Base-by-base conservation (phyloP, 2,797 vertebrate species). In the Coreius guichenoti region DNA sequence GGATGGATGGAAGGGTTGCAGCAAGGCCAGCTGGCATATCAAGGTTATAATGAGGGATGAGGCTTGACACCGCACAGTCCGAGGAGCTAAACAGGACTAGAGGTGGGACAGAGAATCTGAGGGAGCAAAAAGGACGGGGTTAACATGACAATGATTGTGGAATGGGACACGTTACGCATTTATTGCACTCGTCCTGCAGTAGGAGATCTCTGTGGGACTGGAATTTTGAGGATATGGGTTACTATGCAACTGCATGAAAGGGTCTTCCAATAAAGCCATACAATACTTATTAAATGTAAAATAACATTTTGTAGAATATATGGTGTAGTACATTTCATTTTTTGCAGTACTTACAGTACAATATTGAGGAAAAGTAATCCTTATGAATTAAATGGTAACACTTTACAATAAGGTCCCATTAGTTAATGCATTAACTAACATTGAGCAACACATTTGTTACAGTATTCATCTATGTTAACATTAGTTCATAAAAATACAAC, bases 11-110 rank as follows among this genome's bases (percentile, higher is more conserved):
- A 69, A 68, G 47, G 70, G 26, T 56, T 26, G 61, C n/a, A 51
- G 58, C 82, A 43, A 85, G 47, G 65, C 36, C 39, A 23, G 65
- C 31, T 51, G 36, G 19, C 8, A 67, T 61, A 63, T 74, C 13
- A 84, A 33, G 26, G 73, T 87, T 83, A 45, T 82, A 76, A 84
- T 78, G 84, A 83, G 14, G 21, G 13, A 70, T 33, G 70, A 49
- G 67, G 47, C 74, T 19, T 7, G 29, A 56, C 23, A 29, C 36
- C 11, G 23, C 23, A 81, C 80, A 31, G 17, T 29, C 49, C n/a
- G 33, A 45, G n/a, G 61, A 81, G 67, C 65, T 81, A 81, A 81
- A 70, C 49, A 5, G 80, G 51, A 16, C 79, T 68, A 69, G 8
- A 81, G 43, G 67, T 13, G 23, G 23, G 36, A 63, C 29, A 43